Evolutionary conservation across 2,888 invertebrate species (phyloP), one percentile per base, ranked within the genome.

Genomic region (Cacoxenus indagator): DNA sequence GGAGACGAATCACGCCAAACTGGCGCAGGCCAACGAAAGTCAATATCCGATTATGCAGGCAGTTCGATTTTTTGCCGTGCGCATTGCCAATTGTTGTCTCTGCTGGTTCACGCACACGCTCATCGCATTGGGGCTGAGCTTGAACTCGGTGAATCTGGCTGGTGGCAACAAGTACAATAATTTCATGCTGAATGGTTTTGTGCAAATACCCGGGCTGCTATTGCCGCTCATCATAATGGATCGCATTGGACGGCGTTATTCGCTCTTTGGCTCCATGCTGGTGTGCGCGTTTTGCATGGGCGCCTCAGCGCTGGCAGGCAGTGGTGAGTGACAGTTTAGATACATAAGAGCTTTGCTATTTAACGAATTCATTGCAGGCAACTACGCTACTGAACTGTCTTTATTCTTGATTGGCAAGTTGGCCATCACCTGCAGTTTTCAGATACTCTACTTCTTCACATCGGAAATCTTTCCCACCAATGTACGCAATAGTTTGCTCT

Each of bases 91-190:
- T 62, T 93, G 94, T 76, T 92, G 93, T 22, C 91, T 94, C 74
- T 94, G 94, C 89, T 94, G 94, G 94, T 91, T 94, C 26, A 92
- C 94, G 0, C 92, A 93, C 76, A 92, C 93, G 0, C 92, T 95
- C 74, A 91, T 94, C n/a, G 95, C 93, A 82, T 93, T 94, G 80
- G 95, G 95, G 0, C 87, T 95, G 57, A 94, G 94, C 0, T 89
- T 95, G 64, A 94, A 93, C 86, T 92, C 95, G 0, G 94, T 94
- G 0, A 90, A 92, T 0, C 87, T 95, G 64, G 37, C 37, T 8
- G 87, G 91, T 1, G 95, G 94, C 3, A 93, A 93, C 86, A 92
- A 92, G 78, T 95, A 95, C 84, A 85, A 92, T 5, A 95, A 95
- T 86, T 95, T 94, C 78, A 92, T 94, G 73, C 68, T 85, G 0